Evolutionary conservation across 2,113 vertebrate genomes (phyloP).

Genomic region (Scolopax mira): DNA sequence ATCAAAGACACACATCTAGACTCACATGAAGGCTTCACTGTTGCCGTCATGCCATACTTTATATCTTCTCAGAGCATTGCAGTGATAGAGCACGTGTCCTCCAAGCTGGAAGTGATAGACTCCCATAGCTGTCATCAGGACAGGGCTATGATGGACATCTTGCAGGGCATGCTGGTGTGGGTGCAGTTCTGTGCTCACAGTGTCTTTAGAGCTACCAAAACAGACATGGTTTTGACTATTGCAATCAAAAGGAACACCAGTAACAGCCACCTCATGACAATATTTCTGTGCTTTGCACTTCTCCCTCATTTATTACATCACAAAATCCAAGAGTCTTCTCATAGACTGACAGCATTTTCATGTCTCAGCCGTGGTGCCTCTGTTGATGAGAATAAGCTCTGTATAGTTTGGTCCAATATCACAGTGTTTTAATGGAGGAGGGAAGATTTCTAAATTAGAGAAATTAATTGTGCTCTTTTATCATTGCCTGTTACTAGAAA

Average conservation of each 20-base stretch:
- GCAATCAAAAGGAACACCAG: neutral
- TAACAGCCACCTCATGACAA: neutral
- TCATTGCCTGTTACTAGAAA: neutral
- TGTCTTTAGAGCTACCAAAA: neutral
- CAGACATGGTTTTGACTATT: neutral
- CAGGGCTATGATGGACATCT: neutral
- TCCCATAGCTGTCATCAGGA: neutral
- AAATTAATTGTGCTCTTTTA: neutral
- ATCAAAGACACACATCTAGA: neutral
- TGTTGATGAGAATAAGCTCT: neutral
- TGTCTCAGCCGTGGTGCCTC: neutral
- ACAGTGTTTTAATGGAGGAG: neutral
- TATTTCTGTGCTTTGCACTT: neutral
- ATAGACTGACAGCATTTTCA: neutral
- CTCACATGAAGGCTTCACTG: neutral
- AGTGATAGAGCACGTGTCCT: neutral
- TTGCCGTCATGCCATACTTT: neutral
- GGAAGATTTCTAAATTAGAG: neutral
- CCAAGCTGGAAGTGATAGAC: neutral
- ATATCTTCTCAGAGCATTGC: neutral
- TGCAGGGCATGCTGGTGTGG: fast-evolving
- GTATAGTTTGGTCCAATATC: neutral
- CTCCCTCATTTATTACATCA: neutral
- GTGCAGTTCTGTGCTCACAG: neutral
- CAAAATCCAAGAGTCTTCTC: neutral